Evolutionary conservation across 2,113 vertebrate genomes (phyloP).

Genomic region (Pan paniscus): DNA sequence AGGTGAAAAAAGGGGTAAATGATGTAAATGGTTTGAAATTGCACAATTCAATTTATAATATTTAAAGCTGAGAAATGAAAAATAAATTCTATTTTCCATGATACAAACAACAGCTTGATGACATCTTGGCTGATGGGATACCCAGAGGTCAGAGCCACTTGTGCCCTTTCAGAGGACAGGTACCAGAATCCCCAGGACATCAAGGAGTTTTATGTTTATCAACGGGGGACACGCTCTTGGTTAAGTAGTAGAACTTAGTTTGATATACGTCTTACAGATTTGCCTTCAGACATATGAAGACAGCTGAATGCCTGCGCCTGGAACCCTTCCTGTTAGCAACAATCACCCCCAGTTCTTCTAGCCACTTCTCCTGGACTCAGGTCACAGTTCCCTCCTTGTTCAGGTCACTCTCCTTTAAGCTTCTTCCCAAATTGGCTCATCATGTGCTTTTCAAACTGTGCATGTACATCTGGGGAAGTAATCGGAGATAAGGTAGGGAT

Average conservation of each 20-base stretch:
- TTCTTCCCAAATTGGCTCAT: background rate
- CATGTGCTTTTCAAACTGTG: background rate
- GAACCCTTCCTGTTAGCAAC: background rate
- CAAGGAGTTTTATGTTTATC: background rate
- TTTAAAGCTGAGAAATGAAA: background rate
- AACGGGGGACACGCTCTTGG: background rate
- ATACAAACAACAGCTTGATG: background rate
- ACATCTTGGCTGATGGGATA: background rate
- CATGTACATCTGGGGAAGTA: background rate
- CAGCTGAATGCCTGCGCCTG: background rate
- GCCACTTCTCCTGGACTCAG: background rate
- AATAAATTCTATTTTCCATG: background rate
- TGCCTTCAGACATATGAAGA: background rate
- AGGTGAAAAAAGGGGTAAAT: too few relatives aligned
- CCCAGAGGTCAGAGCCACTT: background rate
- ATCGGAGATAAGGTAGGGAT: background rate
- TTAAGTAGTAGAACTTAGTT: background rate
- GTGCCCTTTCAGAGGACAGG: background rate
- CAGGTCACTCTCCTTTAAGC: background rate
- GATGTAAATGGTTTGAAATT: background rate
- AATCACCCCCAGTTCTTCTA: background rate
- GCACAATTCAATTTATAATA: background rate
- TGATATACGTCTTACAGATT: background rate
- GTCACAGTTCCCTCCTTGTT: background rate
- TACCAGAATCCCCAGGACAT: background rate